These are phyloP conservation scores for Zaprionus bogoriensis DNA, from an alignment of 2,888 invertebrate genomes.

Conservation along the genomic window DNA sequence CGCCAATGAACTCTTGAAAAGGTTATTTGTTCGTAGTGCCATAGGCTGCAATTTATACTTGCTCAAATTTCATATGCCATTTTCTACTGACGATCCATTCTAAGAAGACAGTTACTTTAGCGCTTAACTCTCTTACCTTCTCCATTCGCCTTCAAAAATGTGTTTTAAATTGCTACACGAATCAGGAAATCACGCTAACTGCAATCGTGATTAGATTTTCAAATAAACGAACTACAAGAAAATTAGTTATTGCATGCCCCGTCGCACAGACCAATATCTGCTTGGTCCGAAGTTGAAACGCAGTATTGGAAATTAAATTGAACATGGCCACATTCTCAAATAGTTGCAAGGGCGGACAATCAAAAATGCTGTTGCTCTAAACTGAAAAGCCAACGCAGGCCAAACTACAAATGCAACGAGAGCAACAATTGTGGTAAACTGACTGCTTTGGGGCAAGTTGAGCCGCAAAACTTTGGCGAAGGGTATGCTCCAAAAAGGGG, in stretches of 20 bases:
- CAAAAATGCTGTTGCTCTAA: constrained; percentile 31
- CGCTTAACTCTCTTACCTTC: too few relatives aligned
- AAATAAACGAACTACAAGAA: constrained; percentile 8
- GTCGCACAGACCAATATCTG: constrained; percentile 4
- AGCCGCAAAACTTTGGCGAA: constrained; percentile 29
- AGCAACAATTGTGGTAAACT: constrained; percentile 28
- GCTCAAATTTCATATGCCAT: too few relatives aligned
- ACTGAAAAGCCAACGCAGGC: constrained; percentile 7
- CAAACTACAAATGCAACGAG: constrained; percentile 16
- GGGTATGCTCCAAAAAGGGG: neutral
- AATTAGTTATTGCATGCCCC: constrained; percentile 25
- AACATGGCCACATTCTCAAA: constrained; percentile 24
- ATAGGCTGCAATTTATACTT: too few relatives aligned
- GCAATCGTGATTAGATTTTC: neutral
- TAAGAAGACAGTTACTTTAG: too few relatives aligned
- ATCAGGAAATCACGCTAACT: neutral
- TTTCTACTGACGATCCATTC: too few relatives aligned
- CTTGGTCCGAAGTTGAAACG: constrained; percentile 31
- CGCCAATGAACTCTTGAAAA: too few relatives aligned
- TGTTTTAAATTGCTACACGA: neutral
- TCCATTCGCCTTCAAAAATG: too few relatives aligned
- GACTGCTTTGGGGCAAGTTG: constrained; percentile 27
- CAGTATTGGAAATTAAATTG: constrained; percentile 42
- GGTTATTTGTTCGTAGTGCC: too few relatives aligned
- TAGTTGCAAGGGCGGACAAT: constrained; percentile 26